Conservation (phyloP, 2,888 invertebrate genomes). For the Pandemis corylana region DNA sequence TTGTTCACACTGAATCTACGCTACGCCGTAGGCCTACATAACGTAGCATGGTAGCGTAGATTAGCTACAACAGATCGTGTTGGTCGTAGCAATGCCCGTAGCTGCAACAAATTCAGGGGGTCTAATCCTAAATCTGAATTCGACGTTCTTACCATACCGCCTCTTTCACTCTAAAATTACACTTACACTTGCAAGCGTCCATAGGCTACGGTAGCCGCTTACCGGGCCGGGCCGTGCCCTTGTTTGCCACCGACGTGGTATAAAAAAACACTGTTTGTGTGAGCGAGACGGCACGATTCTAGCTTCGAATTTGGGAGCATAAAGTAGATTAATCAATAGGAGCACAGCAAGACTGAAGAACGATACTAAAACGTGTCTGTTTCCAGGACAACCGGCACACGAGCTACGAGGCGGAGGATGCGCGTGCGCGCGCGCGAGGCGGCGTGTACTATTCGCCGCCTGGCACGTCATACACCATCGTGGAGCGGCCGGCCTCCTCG, state of each 20-base stretch:
- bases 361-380: slow-evolving; percentile 62
- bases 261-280: too few relatives aligned
- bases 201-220: too few relatives aligned
- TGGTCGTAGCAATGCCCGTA: neutral
- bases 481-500: slow-evolving; percentile 91
- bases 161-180: too few relatives aligned
- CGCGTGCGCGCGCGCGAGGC: slow-evolving; percentile 84
- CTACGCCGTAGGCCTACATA: neutral
- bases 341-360: neutral
- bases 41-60: neutral
- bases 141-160: too few relatives aligned
- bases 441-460: slow-evolving; percentile 94
- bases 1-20: neutral
- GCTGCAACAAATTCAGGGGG: too few relatives aligned
- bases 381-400: slow-evolving; percentile 81
- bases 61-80: neutral
- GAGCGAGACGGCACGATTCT: too few relatives aligned
- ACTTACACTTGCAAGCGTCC: too few relatives aligned
- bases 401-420: slow-evolving; percentile 82
- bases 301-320: too few relatives aligned
- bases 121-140: too few relatives aligned
- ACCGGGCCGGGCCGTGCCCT: too few relatives aligned
- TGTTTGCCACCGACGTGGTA: too few relatives aligned
- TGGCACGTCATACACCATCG: slow-evolving; percentile 94
- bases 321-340: neutral